Conservation (phyloP, 2,113 vertebrate genomes). For the Onychostruthus taczanowskii region DNA sequence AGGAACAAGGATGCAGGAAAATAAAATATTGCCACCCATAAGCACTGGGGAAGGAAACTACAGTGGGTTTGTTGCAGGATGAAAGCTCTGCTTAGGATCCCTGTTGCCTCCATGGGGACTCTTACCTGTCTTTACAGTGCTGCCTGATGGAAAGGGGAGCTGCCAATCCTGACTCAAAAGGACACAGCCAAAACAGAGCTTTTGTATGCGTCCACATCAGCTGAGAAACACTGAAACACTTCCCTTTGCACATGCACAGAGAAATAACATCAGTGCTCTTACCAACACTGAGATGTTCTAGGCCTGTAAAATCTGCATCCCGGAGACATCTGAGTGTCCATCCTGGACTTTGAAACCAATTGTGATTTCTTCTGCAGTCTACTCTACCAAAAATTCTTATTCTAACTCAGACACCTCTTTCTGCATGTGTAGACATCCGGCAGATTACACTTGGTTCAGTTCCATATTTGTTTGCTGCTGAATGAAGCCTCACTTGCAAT, state of each 20-base stretch:
- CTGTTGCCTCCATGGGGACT: neutral
- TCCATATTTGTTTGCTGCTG: neutral
- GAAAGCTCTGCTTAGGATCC: neutral
- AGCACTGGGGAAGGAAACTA: conserved; percentile 38
- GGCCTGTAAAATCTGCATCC: neutral
- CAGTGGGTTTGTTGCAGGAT: neutral
- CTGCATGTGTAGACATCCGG: neutral
- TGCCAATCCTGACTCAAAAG: neutral
- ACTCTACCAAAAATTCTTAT: neutral
- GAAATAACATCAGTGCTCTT: neutral
- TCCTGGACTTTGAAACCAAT: neutral
- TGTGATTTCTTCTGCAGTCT: neutral
- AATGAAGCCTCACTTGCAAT: neutral
- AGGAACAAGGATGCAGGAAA: conserved; percentile 47
- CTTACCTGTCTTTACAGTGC: neutral
- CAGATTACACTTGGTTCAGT: neutral
- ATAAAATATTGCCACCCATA: conserved; percentile 37
- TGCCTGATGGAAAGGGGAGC: neutral
- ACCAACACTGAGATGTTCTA: neutral
- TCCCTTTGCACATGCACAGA: neutral
- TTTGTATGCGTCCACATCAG: neutral
- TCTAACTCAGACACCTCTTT: neutral
- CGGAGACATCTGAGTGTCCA: neutral
- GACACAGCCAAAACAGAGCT: neutral
- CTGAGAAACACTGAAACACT: neutral